A percentile compares a stretch with the other conserved stretches of the same genome.
phyloP scores from a whole-genome alignment of 2,888 invertebrate species.

The Chrysomela aeneicollis region DNA sequence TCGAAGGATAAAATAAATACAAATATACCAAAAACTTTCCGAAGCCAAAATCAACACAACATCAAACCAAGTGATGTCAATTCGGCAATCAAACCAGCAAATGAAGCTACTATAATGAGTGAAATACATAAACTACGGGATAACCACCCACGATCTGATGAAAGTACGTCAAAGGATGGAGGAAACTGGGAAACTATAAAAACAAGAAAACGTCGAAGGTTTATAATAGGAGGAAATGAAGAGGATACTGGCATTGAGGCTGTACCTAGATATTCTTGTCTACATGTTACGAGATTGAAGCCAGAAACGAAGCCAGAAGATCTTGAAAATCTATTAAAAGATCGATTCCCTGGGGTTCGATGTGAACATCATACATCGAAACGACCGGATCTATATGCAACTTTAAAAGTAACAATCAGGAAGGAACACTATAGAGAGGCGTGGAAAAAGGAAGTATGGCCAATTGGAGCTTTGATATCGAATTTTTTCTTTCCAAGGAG shows the following conservation, averaged over 20 bases:
- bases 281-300: conserved; percentile 10
- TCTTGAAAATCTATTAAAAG: conserved; percentile 5
- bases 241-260: background rate
- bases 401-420: conserved; percentile 11
- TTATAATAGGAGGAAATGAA: conserved; percentile 1
- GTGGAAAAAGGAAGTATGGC: conserved; percentile 6
- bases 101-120: background rate
- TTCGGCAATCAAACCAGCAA: background rate
- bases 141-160: background rate
- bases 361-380: conserved; percentile 7
- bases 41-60: background rate
- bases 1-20: background rate
- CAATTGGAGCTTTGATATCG: conserved; percentile 1
- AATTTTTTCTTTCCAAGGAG: background rate
- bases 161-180: background rate
- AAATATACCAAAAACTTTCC: background rate
- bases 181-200: background rate
- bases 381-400: background rate
- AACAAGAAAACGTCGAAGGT: conserved; percentile 1
- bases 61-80: background rate
- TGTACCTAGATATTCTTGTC: background rate
- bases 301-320: conserved; percentile 12
- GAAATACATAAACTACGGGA: background rate
- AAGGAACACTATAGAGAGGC: conserved; percentile 6
- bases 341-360: conserved; percentile 21